Evolutionary conservation across 1,140 invertebrate genomes (phyloP).

Genomic region (Euura lappo): DNA sequence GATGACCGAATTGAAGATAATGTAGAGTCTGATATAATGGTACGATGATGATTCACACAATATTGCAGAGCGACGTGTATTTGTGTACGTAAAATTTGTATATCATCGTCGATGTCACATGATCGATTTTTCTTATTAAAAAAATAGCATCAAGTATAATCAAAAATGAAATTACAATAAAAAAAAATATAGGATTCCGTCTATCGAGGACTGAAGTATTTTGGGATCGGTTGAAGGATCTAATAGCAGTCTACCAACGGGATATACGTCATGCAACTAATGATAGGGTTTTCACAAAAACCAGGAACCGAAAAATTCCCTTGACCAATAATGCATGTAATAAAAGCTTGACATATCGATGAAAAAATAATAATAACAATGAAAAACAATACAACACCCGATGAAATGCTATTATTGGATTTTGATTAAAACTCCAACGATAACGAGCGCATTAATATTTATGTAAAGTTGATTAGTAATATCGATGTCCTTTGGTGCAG

Average conservation of each 20-base stretch:
- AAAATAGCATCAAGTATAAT: not conserved
- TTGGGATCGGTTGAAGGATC: not conserved
- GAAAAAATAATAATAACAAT: too few species aligned
- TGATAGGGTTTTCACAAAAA: not conserved
- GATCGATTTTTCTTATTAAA: not conserved
- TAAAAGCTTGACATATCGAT: not conserved
- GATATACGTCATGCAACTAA: not conserved
- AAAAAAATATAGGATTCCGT: not conserved
- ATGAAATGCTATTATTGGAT: too few species aligned
- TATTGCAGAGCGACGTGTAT: not conserved
- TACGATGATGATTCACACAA: too few species aligned
- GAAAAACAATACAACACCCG: too few species aligned
- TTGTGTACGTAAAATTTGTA: not conserved
- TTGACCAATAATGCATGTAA: not conserved
- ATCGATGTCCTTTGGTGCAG: too few species aligned
- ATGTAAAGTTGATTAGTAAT: too few species aligned
- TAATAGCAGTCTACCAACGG: not conserved
- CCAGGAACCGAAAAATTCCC: not conserved
- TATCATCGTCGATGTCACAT: not conserved
- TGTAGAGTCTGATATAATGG: too few species aligned
- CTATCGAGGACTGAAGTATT: not conserved
- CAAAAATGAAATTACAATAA: not conserved
- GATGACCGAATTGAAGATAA: not conserved
- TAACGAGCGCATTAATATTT: too few species aligned
- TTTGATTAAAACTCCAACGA: too few species aligned